Percentiles rank a stretch among this genome's conserved stretches.
phyloP scores from a whole-genome alignment of 2,888 invertebrate species.

The Eupithecia dodoneata region DNA sequence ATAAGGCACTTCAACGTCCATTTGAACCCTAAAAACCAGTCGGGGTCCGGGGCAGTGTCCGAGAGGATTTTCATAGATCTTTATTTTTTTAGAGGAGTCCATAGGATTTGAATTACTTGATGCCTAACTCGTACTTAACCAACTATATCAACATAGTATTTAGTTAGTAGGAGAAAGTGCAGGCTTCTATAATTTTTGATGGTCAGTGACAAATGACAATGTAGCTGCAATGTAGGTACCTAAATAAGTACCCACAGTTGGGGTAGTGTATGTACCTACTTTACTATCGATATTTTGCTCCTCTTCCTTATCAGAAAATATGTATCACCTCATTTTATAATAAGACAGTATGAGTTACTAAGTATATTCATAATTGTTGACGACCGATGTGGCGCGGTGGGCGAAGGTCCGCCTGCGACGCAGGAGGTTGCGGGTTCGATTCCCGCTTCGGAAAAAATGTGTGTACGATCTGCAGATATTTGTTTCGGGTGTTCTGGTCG shows the following conservation, averaged over 20 bases:
- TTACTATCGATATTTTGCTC: background rate
- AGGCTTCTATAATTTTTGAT: background rate
- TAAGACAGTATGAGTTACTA: background rate
- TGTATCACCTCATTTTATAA: background rate
- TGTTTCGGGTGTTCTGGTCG: too few species aligned
- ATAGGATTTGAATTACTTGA: background rate
- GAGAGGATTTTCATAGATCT: background rate
- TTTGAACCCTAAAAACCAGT: slow-evolving; percentile 3
- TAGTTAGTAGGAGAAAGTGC: background rate
- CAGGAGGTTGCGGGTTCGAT: too few species aligned
- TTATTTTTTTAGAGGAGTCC: background rate
- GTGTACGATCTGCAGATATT: too few species aligned
- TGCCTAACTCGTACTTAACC: background rate
- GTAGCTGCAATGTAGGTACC: too few species aligned
- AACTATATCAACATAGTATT: background rate
- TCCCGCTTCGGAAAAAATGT: too few species aligned
- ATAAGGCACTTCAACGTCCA: background rate
- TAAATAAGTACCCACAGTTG: too few species aligned
- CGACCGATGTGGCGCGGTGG: too few species aligned
- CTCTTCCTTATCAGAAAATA: background rate
- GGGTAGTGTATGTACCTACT: background rate
- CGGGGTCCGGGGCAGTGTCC: background rate
- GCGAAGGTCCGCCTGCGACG: too few species aligned
- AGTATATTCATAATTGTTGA: background rate
- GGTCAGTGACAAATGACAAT: too few species aligned